Base-by-base conservation (phyloP, 2,113 vertebrate genomes). In the Orthochromis indermauri region DNA sequence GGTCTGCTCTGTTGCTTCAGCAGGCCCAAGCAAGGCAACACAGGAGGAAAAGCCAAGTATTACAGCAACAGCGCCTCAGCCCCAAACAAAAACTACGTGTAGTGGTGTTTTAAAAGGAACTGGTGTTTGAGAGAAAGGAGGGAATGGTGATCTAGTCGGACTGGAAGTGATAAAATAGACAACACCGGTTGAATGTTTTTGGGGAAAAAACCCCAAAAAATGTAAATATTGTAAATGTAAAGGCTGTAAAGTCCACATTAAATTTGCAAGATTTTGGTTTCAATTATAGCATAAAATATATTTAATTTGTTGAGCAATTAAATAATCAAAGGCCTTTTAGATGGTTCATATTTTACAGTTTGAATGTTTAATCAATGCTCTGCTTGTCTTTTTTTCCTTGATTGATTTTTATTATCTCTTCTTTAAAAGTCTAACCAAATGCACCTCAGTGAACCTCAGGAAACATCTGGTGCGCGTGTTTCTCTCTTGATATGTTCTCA, bases 1-100 rank as follows among this genome's bases (percentile, higher is more conserved):
- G 96, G 96, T 4, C 94, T 97, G 61, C 91, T 97, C 19, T 97
- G 96, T 93, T 97, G 97, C 94, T 97, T 97, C 94, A 97, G 95
- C 90, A 76, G 93, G 33, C 83, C 88, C 35, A 84, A 61, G 2
- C 92, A 92, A 1, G 54, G 93, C 17, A 78, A 95, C 63, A 94
- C 95, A 1, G 90, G 93, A 1, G 93, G 82, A 21, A 86, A 95
- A 4, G 96, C 95, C 83, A 96, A 96, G 88, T 97, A 96, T 89
- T 93, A 95, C 92, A 95, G 94, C 94, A 96, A 96, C 89, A 88
- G 88, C 7, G 88, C 94, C 35, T 53, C 96, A 0, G 53, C 94
- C 47, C 90, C 96, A 1, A 89, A 33, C 89, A 96, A 96, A 79
- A 96, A 96, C 89, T 96, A 96, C 4, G 95, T 97, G 84, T 95